Percentiles rank a stretch among this genome's conserved stretches.
These are phyloP conservation scores for Macquaria australasica DNA, from an alignment of 2,113 vertebrate species.

Conservation along the genomic window DNA sequence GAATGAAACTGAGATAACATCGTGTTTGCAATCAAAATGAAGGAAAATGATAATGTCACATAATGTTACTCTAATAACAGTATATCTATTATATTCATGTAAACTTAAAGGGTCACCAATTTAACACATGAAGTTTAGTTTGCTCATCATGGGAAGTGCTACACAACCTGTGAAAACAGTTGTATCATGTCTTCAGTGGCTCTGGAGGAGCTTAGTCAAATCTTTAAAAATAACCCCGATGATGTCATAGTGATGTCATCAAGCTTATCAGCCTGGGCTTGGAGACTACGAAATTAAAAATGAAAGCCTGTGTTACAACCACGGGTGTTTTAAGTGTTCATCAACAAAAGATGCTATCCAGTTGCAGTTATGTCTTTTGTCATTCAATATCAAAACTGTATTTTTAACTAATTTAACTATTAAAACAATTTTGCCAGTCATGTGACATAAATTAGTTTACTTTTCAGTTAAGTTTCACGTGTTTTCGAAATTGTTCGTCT, in stretches of 20 bases:
- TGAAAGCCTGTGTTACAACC: not conserved
- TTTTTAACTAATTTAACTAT: too few relatives aligned
- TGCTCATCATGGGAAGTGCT: not conserved
- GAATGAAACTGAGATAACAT: slow-evolving; percentile 27
- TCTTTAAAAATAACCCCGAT: not conserved
- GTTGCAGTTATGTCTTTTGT: not conserved
- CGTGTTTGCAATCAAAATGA: not conserved
- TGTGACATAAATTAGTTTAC: too few relatives aligned
- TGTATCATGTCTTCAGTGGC: not conserved
- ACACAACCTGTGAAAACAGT: not conserved
- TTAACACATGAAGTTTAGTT: not conserved
- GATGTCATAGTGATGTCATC: not conserved
- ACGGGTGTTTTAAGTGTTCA: too few relatives aligned
- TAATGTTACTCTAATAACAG: not conserved
- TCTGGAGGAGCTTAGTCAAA: not conserved
- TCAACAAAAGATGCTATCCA: not conserved
- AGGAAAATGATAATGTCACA: not conserved
- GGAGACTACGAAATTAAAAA: not conserved
- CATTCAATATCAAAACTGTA: too few relatives aligned
- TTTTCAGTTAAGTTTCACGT: too few relatives aligned
- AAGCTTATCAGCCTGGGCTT: not conserved
- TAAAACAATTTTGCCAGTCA: too few relatives aligned
- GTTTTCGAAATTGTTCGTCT: too few relatives aligned
- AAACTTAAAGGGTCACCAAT: not conserved
- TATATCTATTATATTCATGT: not conserved